Evolutionary conservation across 2,888 invertebrate genomes (phyloP).

Genomic region (Pristionchus mayeri): DNA sequence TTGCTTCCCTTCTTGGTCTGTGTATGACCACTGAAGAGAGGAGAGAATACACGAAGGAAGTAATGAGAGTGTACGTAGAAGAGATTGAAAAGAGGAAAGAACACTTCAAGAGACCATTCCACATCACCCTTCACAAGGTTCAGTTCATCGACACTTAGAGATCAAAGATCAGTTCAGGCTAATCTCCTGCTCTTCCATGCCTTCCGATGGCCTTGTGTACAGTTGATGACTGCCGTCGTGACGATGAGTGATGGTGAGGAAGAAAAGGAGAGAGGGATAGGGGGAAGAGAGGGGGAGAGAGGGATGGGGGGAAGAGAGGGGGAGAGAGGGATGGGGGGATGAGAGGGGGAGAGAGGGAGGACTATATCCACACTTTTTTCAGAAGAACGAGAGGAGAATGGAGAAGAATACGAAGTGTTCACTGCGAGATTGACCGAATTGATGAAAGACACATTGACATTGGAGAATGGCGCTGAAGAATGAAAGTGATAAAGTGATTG

Average conservation of each 20-base stretch:
- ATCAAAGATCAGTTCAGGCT: not conserved
- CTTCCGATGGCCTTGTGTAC: not conserved
- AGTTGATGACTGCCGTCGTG: not conserved
- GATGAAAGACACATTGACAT: too few relatives aligned
- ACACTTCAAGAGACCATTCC: not conserved
- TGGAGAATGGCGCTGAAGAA: too few relatives aligned
- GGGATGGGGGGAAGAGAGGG: too few relatives aligned
- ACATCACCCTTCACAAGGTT: conserved; percentile 23
- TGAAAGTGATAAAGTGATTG: too few relatives aligned
- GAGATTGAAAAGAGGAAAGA: not conserved
- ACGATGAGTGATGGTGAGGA: not conserved
- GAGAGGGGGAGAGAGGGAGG: too few relatives aligned
- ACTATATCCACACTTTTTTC: too few relatives aligned
- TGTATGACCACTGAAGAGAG: conserved; percentile 3
- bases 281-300: too few relatives aligned
- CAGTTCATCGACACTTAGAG: not conserved
- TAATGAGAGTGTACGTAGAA: not conserved
- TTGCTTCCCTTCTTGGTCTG: not conserved
- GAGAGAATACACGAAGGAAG: not conserved
- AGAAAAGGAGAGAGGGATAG: too few relatives aligned
- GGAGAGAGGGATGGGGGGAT: too few relatives aligned
- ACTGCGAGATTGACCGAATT: too few relatives aligned
- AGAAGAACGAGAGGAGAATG: too few relatives aligned
- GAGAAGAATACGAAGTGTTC: too few relatives aligned
- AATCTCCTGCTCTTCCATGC: not conserved